These are phyloP conservation scores for Benitochromis conjunctus DNA, from an alignment of 2,113 vertebrate genomes.

Conservation along the genomic window DNA sequence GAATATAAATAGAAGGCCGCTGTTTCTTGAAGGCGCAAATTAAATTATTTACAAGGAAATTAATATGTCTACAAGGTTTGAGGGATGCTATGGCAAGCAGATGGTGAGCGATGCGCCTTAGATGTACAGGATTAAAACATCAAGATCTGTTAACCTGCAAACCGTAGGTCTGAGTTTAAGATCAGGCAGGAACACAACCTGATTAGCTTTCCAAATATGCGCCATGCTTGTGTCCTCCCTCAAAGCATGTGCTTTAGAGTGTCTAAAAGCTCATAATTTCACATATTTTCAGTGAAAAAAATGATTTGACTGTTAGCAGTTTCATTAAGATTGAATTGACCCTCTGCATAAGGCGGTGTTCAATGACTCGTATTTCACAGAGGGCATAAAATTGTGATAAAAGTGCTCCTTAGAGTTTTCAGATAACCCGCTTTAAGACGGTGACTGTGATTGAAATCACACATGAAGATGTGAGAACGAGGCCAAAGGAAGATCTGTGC, in stretches of 20 bases:
- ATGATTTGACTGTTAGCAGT: not conserved
- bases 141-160: constrained; percentile 21
- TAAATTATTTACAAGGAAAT: constrained; percentile 24
- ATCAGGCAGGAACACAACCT: not conserved
- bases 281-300: not conserved
- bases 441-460: not conserved
- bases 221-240: not conserved
- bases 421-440: not conserved
- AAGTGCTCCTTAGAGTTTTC: not conserved
- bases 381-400: constrained; percentile 2
- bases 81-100: not conserved
- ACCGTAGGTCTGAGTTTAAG: not conserved
- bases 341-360: not conserved
- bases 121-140: constrained; percentile 8
- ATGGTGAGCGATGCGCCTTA: not conserved
- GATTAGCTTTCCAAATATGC: not conserved
- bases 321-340: constrained; percentile 1
- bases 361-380: not conserved
- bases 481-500: not conserved
- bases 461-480: not conserved
- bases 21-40: not conserved
- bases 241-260: not conserved
- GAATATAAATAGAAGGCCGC: not conserved
- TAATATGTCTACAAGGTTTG: not conserved
- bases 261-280: not conserved